Base-by-base conservation (phyloP, 1,140 invertebrate genomes). In the Brachionus sp. region DNA sequence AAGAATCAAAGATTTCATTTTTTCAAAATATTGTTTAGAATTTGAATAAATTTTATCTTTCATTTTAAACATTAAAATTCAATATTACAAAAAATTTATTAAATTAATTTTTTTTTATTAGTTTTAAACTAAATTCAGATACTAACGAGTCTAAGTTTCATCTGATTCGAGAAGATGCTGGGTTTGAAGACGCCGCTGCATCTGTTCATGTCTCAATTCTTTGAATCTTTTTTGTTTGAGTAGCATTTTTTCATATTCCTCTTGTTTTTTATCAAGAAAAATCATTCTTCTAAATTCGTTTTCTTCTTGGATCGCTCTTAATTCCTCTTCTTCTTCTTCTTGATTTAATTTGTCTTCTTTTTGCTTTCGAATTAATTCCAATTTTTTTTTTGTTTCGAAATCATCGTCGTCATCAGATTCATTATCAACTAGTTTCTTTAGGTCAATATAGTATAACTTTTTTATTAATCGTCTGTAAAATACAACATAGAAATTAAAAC, bases 321-420 rank as follows among this genome's bases (percentile, higher is more conserved):
- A 10, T 50, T 78, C 46, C 13, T 78, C 75, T 33, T 53, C 39
- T 19, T 62, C 75, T 53, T 78, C 75, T 78, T 78, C 75, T n/a
- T n/a, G 1, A 33, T 10, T 62, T 23, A 78, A 62, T 78, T 53
- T 33, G n/a, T 29, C 29, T 16, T 78, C 75, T 23, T 78, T 78
- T 37, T 50, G 25, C 29, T 37, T 29, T 5, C 75, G 29, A 33
- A 78, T 78, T 23, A 23, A n/a, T 35, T 78, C 75, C 25, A 78
- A 39, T 78, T 62, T 53, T 35, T 78, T 78, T 33, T 19, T 53
- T 0, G 35, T 25, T 57, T 57, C 66, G 2, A 3, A 10, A 70
- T 19, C 33, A 16, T 70, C 66, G 3, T 35, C 16, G 5, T 70
- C 66, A 42, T 70, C 66, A 9, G 29, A 39, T 39, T 70, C 66